Conservation (phyloP, 2,113 vertebrate genomes). For the Mus spicilegus region DNA sequence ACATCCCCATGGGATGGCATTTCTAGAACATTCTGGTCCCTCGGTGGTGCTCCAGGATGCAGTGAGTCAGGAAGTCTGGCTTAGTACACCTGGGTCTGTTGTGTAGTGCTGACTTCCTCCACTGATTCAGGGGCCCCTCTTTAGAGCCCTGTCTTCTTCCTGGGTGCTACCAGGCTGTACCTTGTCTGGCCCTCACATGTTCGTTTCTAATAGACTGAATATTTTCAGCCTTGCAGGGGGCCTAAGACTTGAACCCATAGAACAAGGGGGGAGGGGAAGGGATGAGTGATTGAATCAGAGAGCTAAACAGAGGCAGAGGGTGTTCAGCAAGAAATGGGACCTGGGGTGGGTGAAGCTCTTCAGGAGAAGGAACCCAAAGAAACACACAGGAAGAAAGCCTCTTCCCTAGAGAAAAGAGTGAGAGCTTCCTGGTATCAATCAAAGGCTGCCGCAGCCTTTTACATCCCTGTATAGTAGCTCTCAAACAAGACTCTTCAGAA, state of each 20-base stretch:
- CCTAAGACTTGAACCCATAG: not conserved
- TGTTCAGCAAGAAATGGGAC: not conserved
- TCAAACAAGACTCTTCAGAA: accelerated
- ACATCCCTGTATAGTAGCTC: no score
- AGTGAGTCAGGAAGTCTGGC: not conserved
- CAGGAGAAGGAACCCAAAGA: no score
- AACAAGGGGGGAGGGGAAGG: not conserved
- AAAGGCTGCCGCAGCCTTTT: not conserved
- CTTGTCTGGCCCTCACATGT: accelerated
- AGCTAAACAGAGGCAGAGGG: not conserved
- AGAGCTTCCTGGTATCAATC: not conserved
- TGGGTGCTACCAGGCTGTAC: not conserved
- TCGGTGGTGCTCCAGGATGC: not conserved
- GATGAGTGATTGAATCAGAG: not conserved
- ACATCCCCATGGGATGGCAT: not conserved
- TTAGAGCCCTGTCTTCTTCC: not conserved
- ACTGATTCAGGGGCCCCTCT: not conserved
- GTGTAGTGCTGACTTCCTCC: not conserved
- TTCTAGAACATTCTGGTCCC: not conserved
- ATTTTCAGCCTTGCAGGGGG: not conserved
- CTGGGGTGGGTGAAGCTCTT: not conserved
- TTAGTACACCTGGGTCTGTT: not conserved
- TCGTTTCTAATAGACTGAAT: not conserved
- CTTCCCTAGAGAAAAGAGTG: not conserved
- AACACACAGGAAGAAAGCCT: not conserved